These are phyloP conservation scores for Lutjanus campechanus DNA, from an alignment of 2,797 vertebrate genomes.

Conservation along the genomic window DNA sequence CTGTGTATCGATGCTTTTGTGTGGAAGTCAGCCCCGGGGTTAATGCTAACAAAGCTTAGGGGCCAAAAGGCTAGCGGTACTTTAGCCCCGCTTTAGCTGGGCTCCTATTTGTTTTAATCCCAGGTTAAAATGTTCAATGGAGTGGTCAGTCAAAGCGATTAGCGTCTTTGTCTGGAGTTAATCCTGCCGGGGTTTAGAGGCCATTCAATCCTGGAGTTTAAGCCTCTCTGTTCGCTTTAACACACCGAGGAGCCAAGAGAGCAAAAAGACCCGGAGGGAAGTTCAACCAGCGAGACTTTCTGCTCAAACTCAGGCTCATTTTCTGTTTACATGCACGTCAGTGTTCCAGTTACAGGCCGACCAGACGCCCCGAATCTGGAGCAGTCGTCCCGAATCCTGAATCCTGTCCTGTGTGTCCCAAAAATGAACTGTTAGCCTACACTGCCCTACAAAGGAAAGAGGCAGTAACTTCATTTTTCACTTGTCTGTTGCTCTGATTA, in stretches of 20 bases:
- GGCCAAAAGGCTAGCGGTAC: slow-evolving; percentile 44
- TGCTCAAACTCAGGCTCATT: slow-evolving; percentile 3
- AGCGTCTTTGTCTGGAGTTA: slow-evolving; percentile 77
- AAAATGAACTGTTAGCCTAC: too few species aligned
- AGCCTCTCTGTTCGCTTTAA: slow-evolving; percentile 84
- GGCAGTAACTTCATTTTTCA: too few species aligned
- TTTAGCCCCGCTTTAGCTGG: slow-evolving; percentile 33
- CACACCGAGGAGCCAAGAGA: slow-evolving; percentile 81
- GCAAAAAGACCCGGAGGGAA: slow-evolving; percentile 69
- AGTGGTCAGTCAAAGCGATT: slow-evolving; percentile 77
- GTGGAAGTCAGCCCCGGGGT: slow-evolving; percentile 30
- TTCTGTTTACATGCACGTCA: slow-evolving; percentile 7
- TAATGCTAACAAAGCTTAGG: slow-evolving; percentile 48
- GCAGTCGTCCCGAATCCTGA: too few species aligned
- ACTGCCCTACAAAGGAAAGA: too few species aligned
- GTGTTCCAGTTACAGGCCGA: not conserved
- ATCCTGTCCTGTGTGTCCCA: too few species aligned
- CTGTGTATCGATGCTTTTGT: not conserved
- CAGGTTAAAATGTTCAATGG: slow-evolving; percentile 65
- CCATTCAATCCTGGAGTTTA: slow-evolving; percentile 79
- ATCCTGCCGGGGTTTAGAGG: slow-evolving; percentile 73
- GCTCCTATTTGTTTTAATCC: slow-evolving; percentile 63
- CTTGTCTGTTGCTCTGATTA: too few species aligned
- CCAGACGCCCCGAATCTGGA: not conserved
- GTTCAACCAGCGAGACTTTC: not conserved